Conservation (phyloP, 2,113 vertebrate species). For the Tenebrosternarchus preto region DNA sequence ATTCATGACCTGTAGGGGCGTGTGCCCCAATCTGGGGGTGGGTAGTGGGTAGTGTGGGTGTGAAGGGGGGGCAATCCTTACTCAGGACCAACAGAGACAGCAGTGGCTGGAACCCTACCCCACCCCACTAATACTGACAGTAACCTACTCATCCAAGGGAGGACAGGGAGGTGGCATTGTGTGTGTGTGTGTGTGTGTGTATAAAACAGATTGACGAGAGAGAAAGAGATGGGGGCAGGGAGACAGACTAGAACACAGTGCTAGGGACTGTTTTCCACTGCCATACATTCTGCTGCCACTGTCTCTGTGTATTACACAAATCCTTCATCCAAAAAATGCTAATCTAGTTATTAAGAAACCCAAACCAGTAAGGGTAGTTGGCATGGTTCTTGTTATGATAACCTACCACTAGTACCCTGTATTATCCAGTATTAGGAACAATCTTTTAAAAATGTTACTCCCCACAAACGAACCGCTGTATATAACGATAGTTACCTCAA, state of each 20-base stretch:
- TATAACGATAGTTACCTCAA: too few relatives aligned
- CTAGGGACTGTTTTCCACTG: too few relatives aligned
- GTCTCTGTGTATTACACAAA: not conserved
- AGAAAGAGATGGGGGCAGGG: constrained; percentile 3
- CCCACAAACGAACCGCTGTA: too few relatives aligned
- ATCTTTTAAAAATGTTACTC: too few relatives aligned
- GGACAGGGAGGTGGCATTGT: constrained; percentile 2
- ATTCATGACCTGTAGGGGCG: constrained; percentile 77
- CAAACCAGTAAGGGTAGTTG: not conserved
- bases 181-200: not conserved
- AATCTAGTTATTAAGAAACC: not conserved
- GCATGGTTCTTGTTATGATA: too few relatives aligned
- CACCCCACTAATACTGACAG: constrained; percentile 59
- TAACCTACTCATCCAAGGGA: constrained; percentile 35
- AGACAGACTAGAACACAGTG: constrained; percentile 4
- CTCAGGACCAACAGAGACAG: constrained; percentile 31
- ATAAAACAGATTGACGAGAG: too few relatives aligned
- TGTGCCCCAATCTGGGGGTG: constrained; percentile 69
- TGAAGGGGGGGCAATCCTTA: constrained; percentile 46
- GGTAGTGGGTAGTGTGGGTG: constrained; percentile 11
- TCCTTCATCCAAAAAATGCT: not conserved
- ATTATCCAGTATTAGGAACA: too few relatives aligned
- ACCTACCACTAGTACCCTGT: too few relatives aligned
- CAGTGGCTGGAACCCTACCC: constrained; percentile 11
- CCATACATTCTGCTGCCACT: not conserved